Conservation (phyloP, 2,113 vertebrate species). For the Vulpes lagopus region DNA sequence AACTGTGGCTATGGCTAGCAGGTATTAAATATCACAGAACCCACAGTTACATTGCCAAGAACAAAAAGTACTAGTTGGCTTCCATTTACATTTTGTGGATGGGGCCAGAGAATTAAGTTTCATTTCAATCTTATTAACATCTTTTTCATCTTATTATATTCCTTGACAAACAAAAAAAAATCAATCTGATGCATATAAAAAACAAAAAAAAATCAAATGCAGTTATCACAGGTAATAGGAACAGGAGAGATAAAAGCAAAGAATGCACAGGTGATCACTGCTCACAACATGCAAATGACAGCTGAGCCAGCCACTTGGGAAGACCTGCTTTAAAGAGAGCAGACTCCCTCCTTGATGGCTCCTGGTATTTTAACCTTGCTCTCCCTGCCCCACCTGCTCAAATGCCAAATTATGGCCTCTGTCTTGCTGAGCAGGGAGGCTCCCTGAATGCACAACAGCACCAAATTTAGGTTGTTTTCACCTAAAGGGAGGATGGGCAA, state of each 20-base stretch:
- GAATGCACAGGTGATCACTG: background rate
- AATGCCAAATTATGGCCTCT: background rate
- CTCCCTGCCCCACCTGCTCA: background rate
- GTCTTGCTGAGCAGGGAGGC: background rate
- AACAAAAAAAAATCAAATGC: slow-evolving; percentile 28
- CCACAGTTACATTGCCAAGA: background rate
- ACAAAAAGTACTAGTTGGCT: background rate
- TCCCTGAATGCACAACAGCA: background rate
- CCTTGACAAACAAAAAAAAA: background rate
- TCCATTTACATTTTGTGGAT: background rate
- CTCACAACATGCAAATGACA: background rate
- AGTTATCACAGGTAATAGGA: background rate
- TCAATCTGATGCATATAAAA: background rate
- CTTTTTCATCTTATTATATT: slow-evolving; percentile 2
- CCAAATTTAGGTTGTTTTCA: background rate
- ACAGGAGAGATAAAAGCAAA: background rate
- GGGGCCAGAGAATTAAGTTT: background rate
- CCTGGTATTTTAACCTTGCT: no score
- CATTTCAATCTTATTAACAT: slow-evolving; percentile 29
- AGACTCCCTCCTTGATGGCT: background rate
- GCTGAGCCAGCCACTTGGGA: background rate
- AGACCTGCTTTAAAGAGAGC: background rate
- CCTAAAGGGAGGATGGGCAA: background rate
- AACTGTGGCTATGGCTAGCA: background rate
- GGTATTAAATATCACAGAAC: background rate